A percentile compares a stretch with the other conserved stretches of the same genome.
Evolutionary conservation across 2,888 invertebrate species (phyloP).

Genomic region (Epistrophella euchroma): DNA sequence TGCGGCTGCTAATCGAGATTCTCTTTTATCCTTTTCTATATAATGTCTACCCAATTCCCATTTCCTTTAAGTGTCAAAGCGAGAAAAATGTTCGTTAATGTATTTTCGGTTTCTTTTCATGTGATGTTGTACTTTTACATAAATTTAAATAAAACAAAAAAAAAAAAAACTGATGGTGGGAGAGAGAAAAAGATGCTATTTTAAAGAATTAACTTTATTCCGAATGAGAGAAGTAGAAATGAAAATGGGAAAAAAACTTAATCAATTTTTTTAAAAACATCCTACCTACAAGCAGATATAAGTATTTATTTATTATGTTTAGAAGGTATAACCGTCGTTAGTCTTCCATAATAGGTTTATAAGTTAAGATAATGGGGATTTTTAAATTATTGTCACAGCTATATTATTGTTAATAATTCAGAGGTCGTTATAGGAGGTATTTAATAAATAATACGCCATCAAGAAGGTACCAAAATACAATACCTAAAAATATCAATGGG

Average conservation of each 20-base stretch:
- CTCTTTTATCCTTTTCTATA: constrained; percentile 65
- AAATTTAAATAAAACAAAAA: neutral
- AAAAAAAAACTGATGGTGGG: neutral
- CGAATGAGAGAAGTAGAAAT: neutral
- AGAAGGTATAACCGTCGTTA: no score
- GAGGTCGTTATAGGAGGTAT: no score
- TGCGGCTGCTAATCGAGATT: constrained; percentile 67
- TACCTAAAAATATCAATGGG: no score
- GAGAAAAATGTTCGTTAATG: constrained; percentile 74
- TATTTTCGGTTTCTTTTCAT: constrained; percentile 72
- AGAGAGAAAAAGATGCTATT: neutral
- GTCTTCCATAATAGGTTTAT: no score
- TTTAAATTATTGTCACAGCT: no score
- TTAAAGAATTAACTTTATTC: neutral
- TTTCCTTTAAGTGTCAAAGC: constrained; percentile 70
- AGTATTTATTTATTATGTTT: neutral
- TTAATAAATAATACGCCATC: no score
- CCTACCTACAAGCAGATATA: neutral
- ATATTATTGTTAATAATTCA: no score
- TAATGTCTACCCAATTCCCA: constrained; percentile 11
- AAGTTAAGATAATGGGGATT: no score
- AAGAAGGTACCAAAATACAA: no score
- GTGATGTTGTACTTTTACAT: constrained; percentile 50
- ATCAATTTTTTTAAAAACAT: no score
- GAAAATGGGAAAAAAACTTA: neutral